Evolutionary conservation across 2,797 vertebrate genomes (phyloP), one percentile per base, ranked within the genome.

Genomic region (Tokudaia muenninki): DNA sequence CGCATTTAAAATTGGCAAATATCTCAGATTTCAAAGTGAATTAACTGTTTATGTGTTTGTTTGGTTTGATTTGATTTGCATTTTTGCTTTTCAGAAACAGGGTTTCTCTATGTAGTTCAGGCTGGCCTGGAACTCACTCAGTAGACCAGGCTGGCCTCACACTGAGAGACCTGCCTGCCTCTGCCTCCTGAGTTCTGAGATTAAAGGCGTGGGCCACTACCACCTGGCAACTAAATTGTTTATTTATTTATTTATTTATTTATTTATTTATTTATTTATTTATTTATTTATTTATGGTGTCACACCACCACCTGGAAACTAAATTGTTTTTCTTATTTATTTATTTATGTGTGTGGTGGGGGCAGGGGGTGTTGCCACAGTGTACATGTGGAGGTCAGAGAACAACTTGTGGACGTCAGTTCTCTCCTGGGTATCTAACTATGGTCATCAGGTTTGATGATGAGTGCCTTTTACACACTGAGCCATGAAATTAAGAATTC

Each of bases 21-120:
- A 67, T 29, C 63, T 50, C 80, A 37, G 10, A 21, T 92, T 94
- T 96, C 74, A 75, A n/a, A 63, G 55, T 63, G 47, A 74, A 88
- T 79, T 59, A 59, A 72, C n/a, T 87, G 21, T 55, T 10, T 59
- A 72, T 70, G 61, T 63, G 50, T 86, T n/a, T 72, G 3, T 70
- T 50, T 52, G 41, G 17, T 37, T 72, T 37, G 67, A 3, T 72
- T 72, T 72, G 7, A 17, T 67, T 67, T 67, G 63, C 4, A 41
- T 34, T 70, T 72, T 72, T 72, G n/a, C 34, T 37, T 72, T 37
- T 72, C 21, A 17, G 67, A 72, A n/a, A 72, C 34, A 72, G n/a
- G 17, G n/a, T 37, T 37, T 72, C 67, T 72, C 8, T 72, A 17
- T 37, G n/a, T 72, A 72, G n/a, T 72, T n/a, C 17, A 72, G 67